A percentile compares a stretch with the other conserved stretches of the same genome.
Conservation (phyloP, 2,888 invertebrate genomes). For the Cheilosia urbana region DNA sequence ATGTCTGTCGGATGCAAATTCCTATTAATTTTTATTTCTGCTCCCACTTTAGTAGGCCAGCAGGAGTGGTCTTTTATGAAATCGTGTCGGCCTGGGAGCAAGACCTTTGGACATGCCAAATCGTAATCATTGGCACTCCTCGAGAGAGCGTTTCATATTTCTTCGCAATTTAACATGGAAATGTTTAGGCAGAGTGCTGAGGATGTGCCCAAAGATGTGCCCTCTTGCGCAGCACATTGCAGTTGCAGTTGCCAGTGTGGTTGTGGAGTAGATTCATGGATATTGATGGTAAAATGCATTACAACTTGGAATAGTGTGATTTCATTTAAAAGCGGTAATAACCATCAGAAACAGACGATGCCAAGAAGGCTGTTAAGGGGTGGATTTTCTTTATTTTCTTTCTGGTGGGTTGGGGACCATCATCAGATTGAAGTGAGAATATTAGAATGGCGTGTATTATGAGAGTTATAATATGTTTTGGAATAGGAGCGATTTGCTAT, state of each 20-base stretch:
- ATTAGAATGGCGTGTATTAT: neutral
- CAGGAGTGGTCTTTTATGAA: slow-evolving; percentile 13
- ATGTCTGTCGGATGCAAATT: slow-evolving; percentile 28
- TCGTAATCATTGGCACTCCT: slow-evolving; percentile 43
- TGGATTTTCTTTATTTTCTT: neutral
- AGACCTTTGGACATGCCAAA: slow-evolving; percentile 37
- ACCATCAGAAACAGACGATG: slow-evolving; percentile 38
- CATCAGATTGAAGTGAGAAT: slow-evolving; percentile 1
- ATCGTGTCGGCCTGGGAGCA: neutral
- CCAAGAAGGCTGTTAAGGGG: slow-evolving; percentile 6
- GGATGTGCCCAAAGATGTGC: neutral
- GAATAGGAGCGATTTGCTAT: neutral
- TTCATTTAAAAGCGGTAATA: slow-evolving; percentile 25
- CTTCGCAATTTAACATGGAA: slow-evolving; percentile 15
- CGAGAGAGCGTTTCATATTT: slow-evolving; percentile 28
- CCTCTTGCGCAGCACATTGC: neutral
- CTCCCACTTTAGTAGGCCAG: neutral
- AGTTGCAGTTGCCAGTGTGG: neutral
- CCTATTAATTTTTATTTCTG: slow-evolving; percentile 19
- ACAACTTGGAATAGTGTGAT: slow-evolving; percentile 21
- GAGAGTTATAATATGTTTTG: neutral
- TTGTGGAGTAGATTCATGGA: slow-evolving; percentile 3
- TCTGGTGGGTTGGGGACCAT: neutral
- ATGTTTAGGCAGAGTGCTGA: neutral
- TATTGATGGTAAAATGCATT: slow-evolving; percentile 15